Evolutionary conservation across 2,797 vertebrate species (phyloP).

Genomic region (Hoplostethus mediterraneus): DNA sequence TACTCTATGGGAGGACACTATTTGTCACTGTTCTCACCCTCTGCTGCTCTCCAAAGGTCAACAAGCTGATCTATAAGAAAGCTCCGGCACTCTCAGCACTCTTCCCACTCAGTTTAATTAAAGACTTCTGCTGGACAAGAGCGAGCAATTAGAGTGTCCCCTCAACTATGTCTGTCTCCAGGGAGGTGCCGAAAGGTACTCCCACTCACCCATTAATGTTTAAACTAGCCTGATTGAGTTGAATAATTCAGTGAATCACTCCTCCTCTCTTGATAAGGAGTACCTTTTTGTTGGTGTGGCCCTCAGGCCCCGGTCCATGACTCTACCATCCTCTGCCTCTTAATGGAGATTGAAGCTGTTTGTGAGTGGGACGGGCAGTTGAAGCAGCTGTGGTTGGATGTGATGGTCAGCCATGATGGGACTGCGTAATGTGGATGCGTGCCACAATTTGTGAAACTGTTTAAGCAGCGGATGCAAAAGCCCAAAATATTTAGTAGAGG

Average conservation of each 20-base stretch:
- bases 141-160: constrained; percentile 78
- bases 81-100: constrained; percentile 28
- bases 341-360: constrained; percentile 19
- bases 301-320: constrained; percentile 26
- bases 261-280: constrained; percentile 45
- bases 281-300: constrained; percentile 54
- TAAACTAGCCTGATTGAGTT: constrained; percentile 74
- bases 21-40: constrained; percentile 46
- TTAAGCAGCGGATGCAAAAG: not conserved
- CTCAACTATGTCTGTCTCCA: constrained; percentile 66
- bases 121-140: constrained; percentile 75
- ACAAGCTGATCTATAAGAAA: constrained; percentile 48
- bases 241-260: constrained; percentile 80
- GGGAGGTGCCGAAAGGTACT: constrained; percentile 71
- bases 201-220: constrained; percentile 77
- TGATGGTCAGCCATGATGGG: not conserved
- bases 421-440: not conserved
- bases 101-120: constrained; percentile 71
- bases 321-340: constrained; percentile 15
- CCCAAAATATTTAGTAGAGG: not conserved
- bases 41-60: constrained; percentile 54
- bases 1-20: constrained; percentile 16
- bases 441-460: not conserved
- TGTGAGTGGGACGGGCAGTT: not conserved
- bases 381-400: constrained; percentile 19